Percentiles rank a stretch among this genome's conserved stretches.
phyloP scores from a whole-genome alignment of 2,113 vertebrate genomes.

The Cyprinodon brontotheroides region DNA sequence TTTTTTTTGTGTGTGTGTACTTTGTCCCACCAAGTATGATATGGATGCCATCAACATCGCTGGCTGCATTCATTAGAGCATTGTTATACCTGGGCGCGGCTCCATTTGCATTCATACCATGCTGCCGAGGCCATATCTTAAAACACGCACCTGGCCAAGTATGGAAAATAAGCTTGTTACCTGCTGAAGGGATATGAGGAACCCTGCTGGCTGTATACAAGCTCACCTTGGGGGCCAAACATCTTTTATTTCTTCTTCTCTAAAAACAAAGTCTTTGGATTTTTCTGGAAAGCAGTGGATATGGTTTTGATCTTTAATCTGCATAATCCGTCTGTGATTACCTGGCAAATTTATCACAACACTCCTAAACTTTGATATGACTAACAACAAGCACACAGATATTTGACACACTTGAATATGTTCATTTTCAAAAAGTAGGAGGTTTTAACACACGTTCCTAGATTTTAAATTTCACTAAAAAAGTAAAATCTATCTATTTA shows the following conservation, averaged over 20 bases:
- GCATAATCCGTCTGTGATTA: slow-evolving; percentile 76
- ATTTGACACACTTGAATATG: slow-evolving; percentile 47
- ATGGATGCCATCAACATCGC: slow-evolving; percentile 70
- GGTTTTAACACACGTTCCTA: background rate
- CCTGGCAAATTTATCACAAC: slow-evolving; percentile 56
- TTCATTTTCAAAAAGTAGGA: slow-evolving; percentile 37
- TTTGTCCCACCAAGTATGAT: slow-evolving; percentile 65
- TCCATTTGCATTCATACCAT: slow-evolving; percentile 69
- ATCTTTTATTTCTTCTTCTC: slow-evolving; percentile 9
- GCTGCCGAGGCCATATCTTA: slow-evolving; percentile 78
- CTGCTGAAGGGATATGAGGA: slow-evolving; percentile 67
- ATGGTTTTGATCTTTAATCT: slow-evolving; percentile 75
- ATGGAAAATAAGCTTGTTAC: slow-evolving; percentile 71
- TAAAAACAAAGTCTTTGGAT: slow-evolving; percentile 59
- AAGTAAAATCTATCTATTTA: background rate
- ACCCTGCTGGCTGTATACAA: slow-evolving; percentile 65
- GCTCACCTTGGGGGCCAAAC: slow-evolving; percentile 70
- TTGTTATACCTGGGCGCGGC: slow-evolving; percentile 64
- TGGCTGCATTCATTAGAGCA: slow-evolving; percentile 68
- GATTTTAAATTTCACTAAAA: slow-evolving; percentile 1
- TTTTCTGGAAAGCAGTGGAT: slow-evolving; percentile 57
- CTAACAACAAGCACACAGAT: slow-evolving; percentile 43
- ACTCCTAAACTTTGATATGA: slow-evolving; percentile 63
- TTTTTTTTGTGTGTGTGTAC: slow-evolving; percentile 3
- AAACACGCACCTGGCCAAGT: slow-evolving; percentile 80